These are phyloP conservation scores for Diadumene lineata DNA, from an alignment of 92 coral and sea anemone species.

Conservation along the genomic window DNA sequence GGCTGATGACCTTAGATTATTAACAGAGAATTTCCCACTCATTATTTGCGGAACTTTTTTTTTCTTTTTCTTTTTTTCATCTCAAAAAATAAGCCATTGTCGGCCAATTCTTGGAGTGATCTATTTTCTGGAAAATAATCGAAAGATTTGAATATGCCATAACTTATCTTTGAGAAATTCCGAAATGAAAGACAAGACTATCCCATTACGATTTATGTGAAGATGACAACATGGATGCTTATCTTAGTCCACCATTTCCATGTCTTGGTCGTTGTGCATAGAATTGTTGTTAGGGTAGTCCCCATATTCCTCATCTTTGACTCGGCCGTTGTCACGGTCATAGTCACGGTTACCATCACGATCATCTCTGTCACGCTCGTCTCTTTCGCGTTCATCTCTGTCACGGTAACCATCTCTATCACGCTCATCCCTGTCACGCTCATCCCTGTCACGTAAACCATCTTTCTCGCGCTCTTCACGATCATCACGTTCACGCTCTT, in stretches of 20 bases:
- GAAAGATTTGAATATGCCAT: too few species aligned
- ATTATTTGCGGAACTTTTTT: too few species aligned
- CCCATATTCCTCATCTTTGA: slow-evolving; percentile 67
- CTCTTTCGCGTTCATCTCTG: slow-evolving; percentile 54
- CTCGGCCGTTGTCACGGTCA: too few species aligned
- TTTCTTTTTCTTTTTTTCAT: too few species aligned
- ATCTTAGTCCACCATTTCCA: slow-evolving; percentile 68
- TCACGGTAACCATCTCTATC: slow-evolving; percentile 44
- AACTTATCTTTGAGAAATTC: too few species aligned
- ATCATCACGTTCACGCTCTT: slow-evolving; percentile 49
- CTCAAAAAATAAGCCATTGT: too few species aligned
- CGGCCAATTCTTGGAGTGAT: too few species aligned
- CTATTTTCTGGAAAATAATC: too few species aligned
- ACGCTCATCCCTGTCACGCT: slow-evolving; percentile 11
- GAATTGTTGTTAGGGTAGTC: slow-evolving; percentile 48
- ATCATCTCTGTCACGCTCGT: slow-evolving; percentile 42
- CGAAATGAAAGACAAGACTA: too few species aligned
- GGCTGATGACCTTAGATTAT: too few species aligned
- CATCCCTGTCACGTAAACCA: not conserved
- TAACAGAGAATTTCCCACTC: too few species aligned
- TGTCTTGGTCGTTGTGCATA: slow-evolving; percentile 35
- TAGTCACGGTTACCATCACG: slow-evolving; percentile 32
- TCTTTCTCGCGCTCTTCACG: slow-evolving; percentile 18
- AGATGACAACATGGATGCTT: not conserved
- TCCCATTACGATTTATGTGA: too few species aligned